Conservation (phyloP, 2,113 vertebrate species). For the Aptenodytes patagonicus region DNA sequence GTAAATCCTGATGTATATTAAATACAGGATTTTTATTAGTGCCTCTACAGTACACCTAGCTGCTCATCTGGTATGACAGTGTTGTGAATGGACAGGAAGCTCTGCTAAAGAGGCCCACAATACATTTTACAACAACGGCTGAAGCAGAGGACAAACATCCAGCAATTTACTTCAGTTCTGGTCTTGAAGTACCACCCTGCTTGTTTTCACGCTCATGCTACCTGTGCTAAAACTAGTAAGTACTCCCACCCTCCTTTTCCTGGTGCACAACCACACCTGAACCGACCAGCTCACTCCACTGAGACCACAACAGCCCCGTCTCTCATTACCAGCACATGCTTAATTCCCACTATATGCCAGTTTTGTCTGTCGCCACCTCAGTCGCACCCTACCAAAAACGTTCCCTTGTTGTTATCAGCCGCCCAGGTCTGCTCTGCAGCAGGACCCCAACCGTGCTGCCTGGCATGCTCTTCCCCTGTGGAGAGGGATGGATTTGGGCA, state of each 20-base stretch:
- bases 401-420: neutral
- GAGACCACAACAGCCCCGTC: neutral
- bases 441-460: neutral
- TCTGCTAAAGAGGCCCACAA: neutral
- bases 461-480: neutral
- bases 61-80: neutral
- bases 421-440: neutral
- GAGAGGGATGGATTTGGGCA: neutral
- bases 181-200: neutral
- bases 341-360: neutral
- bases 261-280: neutral
- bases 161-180: neutral
- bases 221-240: neutral
- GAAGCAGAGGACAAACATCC: neutral
- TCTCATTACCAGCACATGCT: neutral
- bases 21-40: neutral
- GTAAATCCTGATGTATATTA: neutral
- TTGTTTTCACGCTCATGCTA: neutral
- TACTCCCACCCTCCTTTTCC: neutral
- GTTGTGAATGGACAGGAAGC: neutral
- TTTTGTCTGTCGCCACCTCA: neutral
- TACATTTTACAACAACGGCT: neutral
- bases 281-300: fast-evolving
- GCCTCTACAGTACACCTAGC: neutral
- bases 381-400: neutral